Evolutionary conservation across 1,140 invertebrate species (phyloP), one percentile per base, ranked within the genome.

Genomic region (Drosophila serrata): DNA sequence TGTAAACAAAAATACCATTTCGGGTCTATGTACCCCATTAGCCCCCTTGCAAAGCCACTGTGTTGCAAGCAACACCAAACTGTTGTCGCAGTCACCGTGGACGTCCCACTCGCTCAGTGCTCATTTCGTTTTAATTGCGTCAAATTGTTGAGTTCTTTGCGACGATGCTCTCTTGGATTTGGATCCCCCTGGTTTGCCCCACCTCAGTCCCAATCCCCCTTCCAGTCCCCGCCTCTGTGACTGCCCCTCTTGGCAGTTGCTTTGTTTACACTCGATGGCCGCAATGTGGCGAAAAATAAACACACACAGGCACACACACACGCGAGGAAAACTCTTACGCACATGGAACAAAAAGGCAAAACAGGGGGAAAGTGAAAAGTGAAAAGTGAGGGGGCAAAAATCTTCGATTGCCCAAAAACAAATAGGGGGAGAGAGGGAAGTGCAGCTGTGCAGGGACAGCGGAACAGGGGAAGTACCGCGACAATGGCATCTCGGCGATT

Each of bases 261-360:
- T 53, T 78, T 78, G 75, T 78, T 78, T 78, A 78, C 59, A 78
- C 57, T 69, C 75, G 37, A 69, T 55, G 59, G 75, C 75, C 75
- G 75, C 75, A 78, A 78, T 78, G 78, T 84, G 84, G 80, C 84
- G 68, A 77, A 88, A 78, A 78, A 77, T 77, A 78, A 78, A 78
- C 64, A 78, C 63, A 48, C 69, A 67, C 55, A 58, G 19, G 43
- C 57, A 35, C 17, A 40, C 33, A 31, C 15, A 39, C 35, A 64
- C 45, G 13, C 43, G 29, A 19, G 65, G 65, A 68, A 69, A 69
- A 67, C 65, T 73, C 43, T 48, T 49, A 48, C 43, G 55, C 67
- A 75, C 74, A 68, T 73, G 69, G 58, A 59, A 75, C 19, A 43
- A 59, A 74, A 72, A 60, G 58, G 35, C 17, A 19, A 13, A 9